phyloP scores from a whole-genome alignment of 1,140 invertebrate species.

The Listronotus oregonensis region DNA sequence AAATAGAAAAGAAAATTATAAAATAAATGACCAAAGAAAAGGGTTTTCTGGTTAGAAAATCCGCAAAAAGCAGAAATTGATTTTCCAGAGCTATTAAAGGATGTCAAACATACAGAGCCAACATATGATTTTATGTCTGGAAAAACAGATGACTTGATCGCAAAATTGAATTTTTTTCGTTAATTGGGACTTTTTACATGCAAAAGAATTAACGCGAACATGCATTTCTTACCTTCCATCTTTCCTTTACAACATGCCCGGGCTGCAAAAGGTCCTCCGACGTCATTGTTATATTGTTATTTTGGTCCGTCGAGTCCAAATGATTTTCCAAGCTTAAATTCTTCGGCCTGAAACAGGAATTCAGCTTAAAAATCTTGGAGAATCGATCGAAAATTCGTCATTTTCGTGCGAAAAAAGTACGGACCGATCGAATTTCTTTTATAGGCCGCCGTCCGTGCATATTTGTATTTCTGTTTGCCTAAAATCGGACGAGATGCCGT shows the following conservation, averaged over 20 bases:
- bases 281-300: constrained; percentile 86
- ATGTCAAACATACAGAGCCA: too few species aligned
- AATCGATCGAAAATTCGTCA: constrained; percentile 22
- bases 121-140: too few species aligned
- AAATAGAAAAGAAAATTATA: too few species aligned
- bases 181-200: too few species aligned
- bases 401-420: constrained; percentile 17
- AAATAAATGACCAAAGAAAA: too few species aligned
- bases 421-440: constrained; percentile 28
- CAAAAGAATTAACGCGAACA: too few species aligned
- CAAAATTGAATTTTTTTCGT: too few species aligned
- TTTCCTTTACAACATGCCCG: constrained; percentile 94
- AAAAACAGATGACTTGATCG: too few species aligned
- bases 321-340: constrained; percentile 54
- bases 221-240: constrained; percentile 85
- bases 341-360: constrained; percentile 47
- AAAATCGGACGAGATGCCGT: constrained; percentile 22
- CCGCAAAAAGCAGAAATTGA: too few species aligned
- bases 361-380: constrained; percentile 2
- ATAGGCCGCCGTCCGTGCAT: constrained; percentile 37
- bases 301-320: constrained; percentile 72
- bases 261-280: constrained; percentile 93
- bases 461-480: constrained; percentile 43
- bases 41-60: too few species aligned
- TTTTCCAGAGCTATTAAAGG: too few species aligned